A percentile compares a stretch with the other conserved stretches of the same genome.
Conservation (phyloP, 2,888 invertebrate genomes). For the Drosophila atroscutellata region DNA sequence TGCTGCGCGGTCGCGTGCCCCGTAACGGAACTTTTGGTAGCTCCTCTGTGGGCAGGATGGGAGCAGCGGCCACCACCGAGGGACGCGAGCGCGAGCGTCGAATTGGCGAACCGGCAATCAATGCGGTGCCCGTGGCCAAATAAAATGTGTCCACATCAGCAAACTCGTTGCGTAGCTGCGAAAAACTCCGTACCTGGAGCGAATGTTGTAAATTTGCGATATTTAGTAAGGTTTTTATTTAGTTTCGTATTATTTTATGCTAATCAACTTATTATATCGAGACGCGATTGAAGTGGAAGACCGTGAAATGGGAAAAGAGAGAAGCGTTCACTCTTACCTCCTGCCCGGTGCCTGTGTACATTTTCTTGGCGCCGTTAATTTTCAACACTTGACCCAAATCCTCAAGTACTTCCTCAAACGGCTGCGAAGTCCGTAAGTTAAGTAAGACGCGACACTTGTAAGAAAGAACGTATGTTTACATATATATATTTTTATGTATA, state of each 20-base stretch:
- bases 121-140: conserved; percentile 86
- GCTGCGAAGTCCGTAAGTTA: conserved; percentile 96
- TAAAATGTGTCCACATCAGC: conserved; percentile 96
- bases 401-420: conserved; percentile 96
- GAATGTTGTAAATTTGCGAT: conserved; percentile 14
- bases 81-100: conserved; percentile 89
- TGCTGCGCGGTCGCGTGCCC: conserved; percentile 90
- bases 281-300: not conserved
- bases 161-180: conserved; percentile 96
- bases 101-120: conserved; percentile 87
- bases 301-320: not conserved
- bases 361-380: conserved; percentile 95
- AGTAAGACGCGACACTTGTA: conserved; percentile 94
- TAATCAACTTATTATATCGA: conserved; percentile 54
- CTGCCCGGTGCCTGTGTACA: conserved; percentile 96
- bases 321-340: conserved; percentile 88
- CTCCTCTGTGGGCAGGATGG: conserved; percentile 85
- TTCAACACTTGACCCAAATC: conserved; percentile 97
- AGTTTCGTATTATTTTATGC: conserved; percentile 13
- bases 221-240: conserved; percentile 19
- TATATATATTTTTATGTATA: not conserved
- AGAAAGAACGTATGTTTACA: not conserved
- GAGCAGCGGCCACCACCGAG: conserved; percentile 85
- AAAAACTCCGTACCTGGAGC: conserved; percentile 94
- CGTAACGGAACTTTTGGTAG: conserved; percentile 83